phyloP scores from a whole-genome alignment of 2,113 vertebrate species.

The Aldabrachelys gigantea region DNA sequence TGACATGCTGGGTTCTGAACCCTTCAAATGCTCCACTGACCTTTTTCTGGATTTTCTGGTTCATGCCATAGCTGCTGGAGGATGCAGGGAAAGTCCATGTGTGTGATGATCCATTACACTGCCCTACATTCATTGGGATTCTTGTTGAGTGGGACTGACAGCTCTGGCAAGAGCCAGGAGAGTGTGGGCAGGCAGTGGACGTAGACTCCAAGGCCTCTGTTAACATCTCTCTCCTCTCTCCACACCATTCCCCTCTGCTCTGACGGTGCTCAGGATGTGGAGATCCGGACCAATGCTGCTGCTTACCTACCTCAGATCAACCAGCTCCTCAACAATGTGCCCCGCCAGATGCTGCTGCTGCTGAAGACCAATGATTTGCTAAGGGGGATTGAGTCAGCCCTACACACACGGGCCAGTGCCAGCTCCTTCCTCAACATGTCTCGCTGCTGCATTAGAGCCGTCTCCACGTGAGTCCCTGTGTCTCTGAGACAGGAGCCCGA shows the following conservation, averaged over 20 bases:
- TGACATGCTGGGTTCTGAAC: background rate
- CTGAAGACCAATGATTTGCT: conserved; percentile 97
- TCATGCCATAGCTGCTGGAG: background rate
- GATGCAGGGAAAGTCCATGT: background rate
- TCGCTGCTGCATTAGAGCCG: conserved; percentile 90
- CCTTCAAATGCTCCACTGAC: background rate
- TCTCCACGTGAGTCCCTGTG: conserved; percentile 83
- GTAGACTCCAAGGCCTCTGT: background rate
- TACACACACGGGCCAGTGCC: conserved; percentile 89
- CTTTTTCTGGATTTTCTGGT: conserved; percentile 11
- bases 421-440: conserved; percentile 98
- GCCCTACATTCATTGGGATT: background rate
- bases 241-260: background rate
- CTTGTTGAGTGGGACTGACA: background rate
- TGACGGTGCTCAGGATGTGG: conserved; percentile 80
- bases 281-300: conserved; percentile 90
- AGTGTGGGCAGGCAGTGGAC: background rate
- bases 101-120: background rate
- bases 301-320: conserved; percentile 95
- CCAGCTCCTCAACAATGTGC: conserved; percentile 90
- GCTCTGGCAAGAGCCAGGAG: background rate
- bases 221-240: conserved; percentile 43
- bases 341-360: conserved; percentile 95
- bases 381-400: conserved; percentile 90
- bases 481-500: background rate